Conservation (phyloP, 2,888 invertebrate genomes). For the Strigamia transsilvanica region DNA sequence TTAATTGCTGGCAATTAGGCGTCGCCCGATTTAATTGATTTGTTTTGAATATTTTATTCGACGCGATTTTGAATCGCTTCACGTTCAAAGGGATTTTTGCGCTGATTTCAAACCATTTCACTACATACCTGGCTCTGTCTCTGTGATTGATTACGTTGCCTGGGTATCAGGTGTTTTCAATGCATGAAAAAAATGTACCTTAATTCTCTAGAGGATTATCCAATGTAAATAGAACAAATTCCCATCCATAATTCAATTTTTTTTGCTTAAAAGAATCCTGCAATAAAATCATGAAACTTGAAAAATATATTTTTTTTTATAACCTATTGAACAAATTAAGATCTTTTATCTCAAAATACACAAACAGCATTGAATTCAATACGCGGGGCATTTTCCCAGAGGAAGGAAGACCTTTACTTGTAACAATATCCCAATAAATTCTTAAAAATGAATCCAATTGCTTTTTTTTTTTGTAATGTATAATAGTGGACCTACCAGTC, state of each 20-base stretch:
- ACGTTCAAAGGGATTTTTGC: background rate
- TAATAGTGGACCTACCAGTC: background rate
- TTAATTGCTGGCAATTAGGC: slow-evolving; percentile 9
- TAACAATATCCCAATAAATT: slow-evolving; percentile 20
- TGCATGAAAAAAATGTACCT: background rate
- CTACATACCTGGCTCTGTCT: background rate
- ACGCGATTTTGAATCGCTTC: background rate
- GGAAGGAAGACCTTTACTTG: background rate
- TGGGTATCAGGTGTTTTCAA: background rate
- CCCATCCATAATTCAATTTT: slow-evolving; percentile 1
- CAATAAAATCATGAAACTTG: too few species aligned
- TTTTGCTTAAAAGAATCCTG: background rate
- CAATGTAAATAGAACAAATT: slow-evolving; percentile 6
- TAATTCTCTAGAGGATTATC: background rate
- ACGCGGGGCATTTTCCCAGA: too few species aligned
- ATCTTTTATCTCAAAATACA: too few species aligned
- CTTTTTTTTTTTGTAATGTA: background rate
- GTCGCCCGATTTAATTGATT: background rate
- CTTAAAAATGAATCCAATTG: slow-evolving; percentile 13
- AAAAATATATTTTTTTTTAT: background rate
- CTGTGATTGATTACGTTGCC: background rate
- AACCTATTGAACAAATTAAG: too few species aligned
- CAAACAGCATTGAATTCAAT: too few species aligned
- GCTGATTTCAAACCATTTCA: background rate
- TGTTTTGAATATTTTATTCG: background rate